Evolutionary conservation across 1,140 invertebrate species (phyloP).

Genomic region (Steinernema feltiae): DNA sequence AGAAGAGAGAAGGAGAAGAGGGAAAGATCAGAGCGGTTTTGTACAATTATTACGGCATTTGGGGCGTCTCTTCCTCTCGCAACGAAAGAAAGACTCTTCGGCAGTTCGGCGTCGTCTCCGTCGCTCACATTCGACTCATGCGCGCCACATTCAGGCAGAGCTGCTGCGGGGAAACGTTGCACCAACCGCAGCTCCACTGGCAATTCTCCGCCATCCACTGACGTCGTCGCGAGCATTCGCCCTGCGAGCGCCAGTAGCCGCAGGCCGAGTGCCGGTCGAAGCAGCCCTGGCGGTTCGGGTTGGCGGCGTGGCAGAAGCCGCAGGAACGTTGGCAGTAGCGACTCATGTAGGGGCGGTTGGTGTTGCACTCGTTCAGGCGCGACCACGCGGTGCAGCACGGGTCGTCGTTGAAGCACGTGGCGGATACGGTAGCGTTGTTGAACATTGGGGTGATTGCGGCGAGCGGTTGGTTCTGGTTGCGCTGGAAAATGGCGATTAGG

Average conservation of each 20-base stretch:
- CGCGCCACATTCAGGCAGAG: conserved; percentile 29
- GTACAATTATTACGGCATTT: background rate
- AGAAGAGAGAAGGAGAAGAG: too few relatives aligned
- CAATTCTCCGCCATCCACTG: conserved; percentile 43
- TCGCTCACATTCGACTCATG: background rate
- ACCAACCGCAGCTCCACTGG: conserved; percentile 37
- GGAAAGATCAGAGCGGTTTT: background rate
- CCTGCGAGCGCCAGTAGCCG: conserved; percentile 32
- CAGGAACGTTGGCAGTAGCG: conserved; percentile 33
- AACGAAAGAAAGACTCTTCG: too few relatives aligned
- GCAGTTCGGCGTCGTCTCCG: too few relatives aligned
- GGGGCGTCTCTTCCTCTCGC: background rate
- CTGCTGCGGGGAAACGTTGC: conserved; percentile 23
- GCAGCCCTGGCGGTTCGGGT: conserved; percentile 28
- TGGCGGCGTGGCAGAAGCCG: conserved; percentile 26
- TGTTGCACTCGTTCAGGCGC: conserved; percentile 18
- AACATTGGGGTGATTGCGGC: background rate
- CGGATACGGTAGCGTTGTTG: background rate
- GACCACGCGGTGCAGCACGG: conserved; percentile 36
- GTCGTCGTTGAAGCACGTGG: conserved; percentile 39
- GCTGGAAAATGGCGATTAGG: background rate
- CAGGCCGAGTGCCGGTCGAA: conserved; percentile 35
- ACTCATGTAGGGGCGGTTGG: conserved; percentile 34
- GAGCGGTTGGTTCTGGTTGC: background rate
- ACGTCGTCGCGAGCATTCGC: conserved; percentile 30